phyloP scores from a whole-genome alignment of 2,113 vertebrate species.

The Cavia porcellus region DNA sequence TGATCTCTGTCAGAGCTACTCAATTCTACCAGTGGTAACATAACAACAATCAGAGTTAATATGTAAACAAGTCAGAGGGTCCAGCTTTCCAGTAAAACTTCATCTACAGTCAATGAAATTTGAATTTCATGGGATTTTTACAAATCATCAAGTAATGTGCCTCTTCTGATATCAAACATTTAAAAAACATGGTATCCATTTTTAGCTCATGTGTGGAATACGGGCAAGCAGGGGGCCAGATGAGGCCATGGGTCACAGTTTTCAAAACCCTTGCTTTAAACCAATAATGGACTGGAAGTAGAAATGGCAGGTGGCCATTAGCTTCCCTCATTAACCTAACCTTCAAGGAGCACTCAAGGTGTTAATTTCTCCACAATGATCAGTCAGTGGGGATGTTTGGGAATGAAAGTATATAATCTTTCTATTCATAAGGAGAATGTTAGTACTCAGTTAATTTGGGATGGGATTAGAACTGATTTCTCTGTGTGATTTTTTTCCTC shows the following conservation, averaged over 20 bases:
- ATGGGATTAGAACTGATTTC: not conserved
- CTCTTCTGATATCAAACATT: not conserved
- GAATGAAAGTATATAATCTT: not conserved
- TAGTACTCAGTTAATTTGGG: not conserved
- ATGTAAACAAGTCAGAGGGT: not conserved
- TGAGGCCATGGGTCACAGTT: not conserved
- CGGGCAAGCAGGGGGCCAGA: not conserved
- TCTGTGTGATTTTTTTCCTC: not conserved
- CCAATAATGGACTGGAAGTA: not conserved
- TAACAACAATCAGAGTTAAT: not conserved
- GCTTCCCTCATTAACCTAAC: not conserved
- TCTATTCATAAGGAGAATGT: not conserved
- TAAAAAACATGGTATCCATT: not conserved
- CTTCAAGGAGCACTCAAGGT: not conserved
- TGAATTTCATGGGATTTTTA: conserved; percentile 1
- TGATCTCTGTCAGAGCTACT: conserved; percentile 5
- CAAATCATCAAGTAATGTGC: not conserved
- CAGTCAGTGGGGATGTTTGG: not conserved
- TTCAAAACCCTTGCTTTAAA: not conserved
- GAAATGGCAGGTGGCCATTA: not conserved
- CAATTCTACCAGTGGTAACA: not conserved
- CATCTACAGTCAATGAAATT: not conserved
- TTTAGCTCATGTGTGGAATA: not conserved
- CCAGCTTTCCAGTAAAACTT: conserved; percentile 43
- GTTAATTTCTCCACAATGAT: not conserved